Conservation (phyloP, 2,113 vertebrate species). For the Dipodomys stephensi region DNA sequence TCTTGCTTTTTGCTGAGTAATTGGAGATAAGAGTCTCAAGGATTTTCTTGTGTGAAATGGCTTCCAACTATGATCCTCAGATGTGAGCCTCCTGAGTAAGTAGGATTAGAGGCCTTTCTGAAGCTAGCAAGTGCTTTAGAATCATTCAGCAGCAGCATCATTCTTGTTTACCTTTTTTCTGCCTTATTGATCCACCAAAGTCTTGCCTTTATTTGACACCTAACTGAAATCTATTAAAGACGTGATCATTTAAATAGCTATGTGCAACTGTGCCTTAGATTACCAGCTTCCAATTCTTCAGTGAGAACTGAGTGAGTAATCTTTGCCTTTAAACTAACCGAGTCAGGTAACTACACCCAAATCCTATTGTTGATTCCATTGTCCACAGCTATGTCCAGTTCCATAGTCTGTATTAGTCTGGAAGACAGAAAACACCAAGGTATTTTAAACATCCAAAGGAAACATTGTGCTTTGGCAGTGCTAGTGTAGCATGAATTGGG, state of each 20-base stretch:
- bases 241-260: neutral
- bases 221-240: conserved; percentile 22
- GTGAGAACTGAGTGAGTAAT: neutral
- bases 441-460: conserved; percentile 26
- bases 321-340: neutral
- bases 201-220: neutral
- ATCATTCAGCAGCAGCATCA: neutral
- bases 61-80: too few relatives aligned
- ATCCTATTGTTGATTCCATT: neutral
- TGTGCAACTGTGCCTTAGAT: neutral
- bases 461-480: conserved; percentile 5
- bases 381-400: neutral
- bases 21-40: too few relatives aligned
- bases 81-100: too few relatives aligned
- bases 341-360: neutral
- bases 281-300: conserved; percentile 2
- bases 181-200: neutral
- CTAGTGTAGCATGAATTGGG: neutral
- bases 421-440: conserved; percentile 1
- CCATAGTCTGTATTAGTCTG: neutral
- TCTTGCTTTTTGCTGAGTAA: too few relatives aligned
- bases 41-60: too few relatives aligned
- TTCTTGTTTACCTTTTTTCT: neutral
- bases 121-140: neutral
- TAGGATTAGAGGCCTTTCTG: neutral